Percentiles rank a stretch among this genome's conserved stretches.
These are phyloP conservation scores for Trissonchulus sp. DNA, from an alignment of 2,888 invertebrate genomes.

Conservation along the genomic window DNA sequence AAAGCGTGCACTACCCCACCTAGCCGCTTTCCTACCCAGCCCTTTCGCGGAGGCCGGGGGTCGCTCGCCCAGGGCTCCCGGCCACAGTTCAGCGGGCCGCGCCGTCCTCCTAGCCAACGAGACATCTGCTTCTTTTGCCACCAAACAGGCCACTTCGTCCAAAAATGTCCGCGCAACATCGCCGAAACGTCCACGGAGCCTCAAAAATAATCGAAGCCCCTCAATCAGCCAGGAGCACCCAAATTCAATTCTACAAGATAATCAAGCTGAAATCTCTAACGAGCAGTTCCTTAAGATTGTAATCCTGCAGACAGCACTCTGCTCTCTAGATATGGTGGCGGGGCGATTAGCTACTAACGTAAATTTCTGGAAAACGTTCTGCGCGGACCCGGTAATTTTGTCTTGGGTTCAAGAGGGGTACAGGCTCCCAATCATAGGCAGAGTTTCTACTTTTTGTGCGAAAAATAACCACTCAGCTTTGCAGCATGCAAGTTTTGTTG, in stretches of 20 bases:
- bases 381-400: not conserved
- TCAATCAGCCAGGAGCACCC: not conserved
- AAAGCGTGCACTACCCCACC: not conserved
- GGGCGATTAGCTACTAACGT: not conserved
- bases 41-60: slow-evolving; percentile 11
- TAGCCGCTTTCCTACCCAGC: not conserved
- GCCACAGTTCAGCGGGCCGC: not conserved
- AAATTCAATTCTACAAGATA: not conserved
- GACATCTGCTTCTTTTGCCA: slow-evolving; percentile 5
- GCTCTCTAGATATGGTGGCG: not conserved
- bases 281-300: not conserved
- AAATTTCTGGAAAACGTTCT: not conserved
- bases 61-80: not conserved
- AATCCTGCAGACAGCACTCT: not conserved
- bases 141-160: not conserved
- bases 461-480: not conserved
- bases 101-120: not conserved
- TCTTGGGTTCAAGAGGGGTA: not conserved
- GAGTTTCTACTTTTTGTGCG: not conserved
- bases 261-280: not conserved
- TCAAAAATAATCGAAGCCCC: not conserved
- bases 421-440: not conserved
- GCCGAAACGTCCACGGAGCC: not conserved
- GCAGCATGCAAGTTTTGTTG: not conserved
- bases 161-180: not conserved